Percentiles rank a stretch among this genome's conserved stretches.
Evolutionary conservation across 2,888 invertebrate species (phyloP).

Genomic region (Amphimallon solstitiale): DNA sequence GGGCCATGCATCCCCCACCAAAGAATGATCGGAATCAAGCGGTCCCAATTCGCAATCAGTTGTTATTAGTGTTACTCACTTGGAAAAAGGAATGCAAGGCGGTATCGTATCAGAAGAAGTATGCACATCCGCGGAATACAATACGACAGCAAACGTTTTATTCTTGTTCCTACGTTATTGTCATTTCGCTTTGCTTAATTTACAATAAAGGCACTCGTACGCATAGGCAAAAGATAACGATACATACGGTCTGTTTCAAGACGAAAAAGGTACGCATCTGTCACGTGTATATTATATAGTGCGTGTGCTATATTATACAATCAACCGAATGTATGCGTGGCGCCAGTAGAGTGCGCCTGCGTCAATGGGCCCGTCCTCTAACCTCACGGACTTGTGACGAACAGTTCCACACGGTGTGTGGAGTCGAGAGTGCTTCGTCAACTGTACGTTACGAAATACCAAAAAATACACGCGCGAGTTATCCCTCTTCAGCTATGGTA

Average conservation of each 20-base stretch:
- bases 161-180: no score
- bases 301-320: constrained; percentile 60
- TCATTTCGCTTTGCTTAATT: not conserved
- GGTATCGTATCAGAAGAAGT: no score
- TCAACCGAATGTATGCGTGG: constrained; percentile 60
- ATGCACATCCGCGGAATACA: no score
- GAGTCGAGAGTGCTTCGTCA: not conserved
- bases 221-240: constrained; percentile 3
- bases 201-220: constrained; percentile 2
- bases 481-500: no score
- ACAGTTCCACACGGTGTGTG: constrained; percentile 51
- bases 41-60: no score
- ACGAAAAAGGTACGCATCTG: constrained; percentile 25
- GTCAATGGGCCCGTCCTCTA: constrained; percentile 58
- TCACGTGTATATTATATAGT: constrained; percentile 51
- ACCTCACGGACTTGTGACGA: constrained; percentile 43
- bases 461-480: constrained; percentile 20
- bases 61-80: no score
- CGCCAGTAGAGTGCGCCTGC: constrained; percentile 58
- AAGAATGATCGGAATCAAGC: no score
- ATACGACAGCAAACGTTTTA: no score
- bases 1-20: no score
- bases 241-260: constrained; percentile 7
- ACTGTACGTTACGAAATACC: no score
- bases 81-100: no score